Percentiles rank a stretch among this genome's conserved stretches.
Conservation (phyloP, 2,888 invertebrate genomes). For the Pinctada fucata region DNA sequence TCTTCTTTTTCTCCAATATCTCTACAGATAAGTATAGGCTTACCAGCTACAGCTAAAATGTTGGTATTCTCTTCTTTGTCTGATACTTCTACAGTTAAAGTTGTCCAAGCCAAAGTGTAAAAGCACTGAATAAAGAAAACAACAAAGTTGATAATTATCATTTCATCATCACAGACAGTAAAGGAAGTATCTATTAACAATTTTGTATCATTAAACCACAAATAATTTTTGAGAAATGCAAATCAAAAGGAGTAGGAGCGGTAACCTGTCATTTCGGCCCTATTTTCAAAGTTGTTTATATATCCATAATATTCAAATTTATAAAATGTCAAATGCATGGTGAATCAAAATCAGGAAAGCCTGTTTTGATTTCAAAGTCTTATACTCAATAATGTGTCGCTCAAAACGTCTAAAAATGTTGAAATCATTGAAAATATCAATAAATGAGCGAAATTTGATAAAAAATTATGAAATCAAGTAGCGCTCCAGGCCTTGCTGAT, state of each 20-base stretch:
- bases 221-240: background rate
- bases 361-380: too few species aligned
- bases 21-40: background rate
- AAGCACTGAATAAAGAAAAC: constrained; percentile 66
- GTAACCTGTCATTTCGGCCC: too few species aligned
- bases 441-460: too few species aligned
- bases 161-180: background rate
- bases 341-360: too few species aligned
- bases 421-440: too few species aligned
- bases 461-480: too few species aligned
- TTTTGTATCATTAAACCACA: background rate
- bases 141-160: background rate
- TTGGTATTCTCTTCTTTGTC: constrained; percentile 56
- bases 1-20: background rate
- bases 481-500: too few species aligned
- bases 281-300: too few species aligned
- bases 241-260: background rate
- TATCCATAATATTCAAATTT: too few species aligned
- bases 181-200: background rate
- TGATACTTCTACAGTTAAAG: constrained; percentile 60
- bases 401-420: too few species aligned
- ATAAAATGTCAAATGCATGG: too few species aligned
- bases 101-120: constrained; percentile 78
- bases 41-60: constrained; percentile 74
- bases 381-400: too few species aligned